Conservation (phyloP, 2,113 vertebrate species). For the Coptodon bakossiorum region DNA sequence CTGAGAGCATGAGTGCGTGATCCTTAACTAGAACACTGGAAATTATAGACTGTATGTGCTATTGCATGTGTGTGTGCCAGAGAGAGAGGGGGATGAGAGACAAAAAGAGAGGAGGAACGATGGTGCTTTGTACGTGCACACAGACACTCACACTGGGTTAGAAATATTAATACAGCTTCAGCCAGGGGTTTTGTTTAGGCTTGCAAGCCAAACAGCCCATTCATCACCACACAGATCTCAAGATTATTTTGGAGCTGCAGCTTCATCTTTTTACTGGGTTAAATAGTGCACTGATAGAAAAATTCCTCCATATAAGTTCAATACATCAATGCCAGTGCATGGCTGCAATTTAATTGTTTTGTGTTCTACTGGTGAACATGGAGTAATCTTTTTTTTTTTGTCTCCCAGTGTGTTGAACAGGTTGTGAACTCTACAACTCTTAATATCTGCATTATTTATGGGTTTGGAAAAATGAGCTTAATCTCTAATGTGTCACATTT, state of each 20-base stretch:
- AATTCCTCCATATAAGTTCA: slow-evolving; percentile 6
- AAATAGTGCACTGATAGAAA: not conserved
- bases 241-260: slow-evolving; percentile 4
- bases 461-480: not conserved
- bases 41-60: slow-evolving; percentile 24
- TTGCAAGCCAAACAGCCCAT: slow-evolving; percentile 1
- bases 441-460: not conserved
- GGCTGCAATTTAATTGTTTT: slow-evolving; percentile 7
- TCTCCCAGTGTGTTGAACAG: not conserved
- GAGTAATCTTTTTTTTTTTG: not conserved
- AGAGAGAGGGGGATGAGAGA: not conserved
- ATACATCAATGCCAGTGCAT: slow-evolving; percentile 18
- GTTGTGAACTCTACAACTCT: not conserved
- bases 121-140: not conserved
- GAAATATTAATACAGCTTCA: not conserved
- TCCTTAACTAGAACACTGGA: slow-evolving; percentile 44
- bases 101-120: not conserved
- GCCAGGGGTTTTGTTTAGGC: not conserved
- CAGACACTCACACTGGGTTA: not conserved
- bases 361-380: not conserved
- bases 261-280: slow-evolving; percentile 15
- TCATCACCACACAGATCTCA: slow-evolving; percentile 27
- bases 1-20: slow-evolving; percentile 42
- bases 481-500: not conserved
- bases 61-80: not conserved